Conservation (phyloP, 30 jellyfish, hydroid and myxozoan species). For the Catostylus mosaicus region DNA sequence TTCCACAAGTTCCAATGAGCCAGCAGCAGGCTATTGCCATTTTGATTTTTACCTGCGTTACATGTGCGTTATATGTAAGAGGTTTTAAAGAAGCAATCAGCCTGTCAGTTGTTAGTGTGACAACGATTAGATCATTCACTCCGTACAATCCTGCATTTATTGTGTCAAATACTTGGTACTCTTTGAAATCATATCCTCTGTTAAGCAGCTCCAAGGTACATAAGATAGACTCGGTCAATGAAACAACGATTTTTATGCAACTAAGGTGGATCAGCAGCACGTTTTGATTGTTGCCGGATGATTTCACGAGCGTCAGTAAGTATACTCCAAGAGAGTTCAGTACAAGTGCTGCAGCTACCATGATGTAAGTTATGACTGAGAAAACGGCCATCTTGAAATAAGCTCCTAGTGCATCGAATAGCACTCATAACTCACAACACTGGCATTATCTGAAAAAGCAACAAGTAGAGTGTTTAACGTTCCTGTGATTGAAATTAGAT, state of each 20-base stretch:
- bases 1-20: conserved; percentile 55
- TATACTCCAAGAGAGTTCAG: conserved; percentile 45
- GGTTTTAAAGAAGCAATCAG: conserved; percentile 30
- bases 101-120: conserved; percentile 38
- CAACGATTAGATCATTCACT: conserved; percentile 41
- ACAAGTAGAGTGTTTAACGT: no score
- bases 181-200: conserved; percentile 10
- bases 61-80: background rate
- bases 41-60: conserved; percentile 12
- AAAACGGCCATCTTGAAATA: no score
- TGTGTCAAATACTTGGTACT: conserved; percentile 36
- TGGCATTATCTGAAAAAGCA: no score
- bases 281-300: conserved; percentile 10
- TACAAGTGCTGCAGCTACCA: conserved; percentile 28
- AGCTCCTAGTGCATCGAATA: no score
- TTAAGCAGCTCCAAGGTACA: conserved; percentile 14
- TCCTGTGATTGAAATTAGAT: no score
- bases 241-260: conserved; percentile 7
- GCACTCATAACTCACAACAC: no score
- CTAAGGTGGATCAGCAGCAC: conserved; percentile 45
- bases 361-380: conserved; percentile 7
- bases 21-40: conserved; percentile 26
- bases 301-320: background rate
- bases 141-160: conserved; percentile 71
- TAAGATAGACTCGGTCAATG: conserved; percentile 33